phyloP scores from a whole-genome alignment of 2,888 invertebrate species.

The Linyphia triangularis region DNA sequence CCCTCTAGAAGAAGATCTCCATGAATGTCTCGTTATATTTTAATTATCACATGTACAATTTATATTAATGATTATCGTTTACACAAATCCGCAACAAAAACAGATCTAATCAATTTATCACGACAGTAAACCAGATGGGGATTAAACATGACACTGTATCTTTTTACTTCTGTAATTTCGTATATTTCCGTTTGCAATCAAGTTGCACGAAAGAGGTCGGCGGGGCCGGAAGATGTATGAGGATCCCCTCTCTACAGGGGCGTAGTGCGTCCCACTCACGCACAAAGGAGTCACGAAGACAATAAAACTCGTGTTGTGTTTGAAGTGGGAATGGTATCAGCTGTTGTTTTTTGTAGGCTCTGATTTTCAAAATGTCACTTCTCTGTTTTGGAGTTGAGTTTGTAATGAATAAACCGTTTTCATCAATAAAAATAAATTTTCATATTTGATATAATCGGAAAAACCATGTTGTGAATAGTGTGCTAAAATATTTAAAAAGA shows the following conservation, averaged over 20 bases:
- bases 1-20: no score
- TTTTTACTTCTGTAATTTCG: constrained; percentile 8
- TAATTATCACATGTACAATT: neutral
- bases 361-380: no score
- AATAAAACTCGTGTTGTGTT: neutral
- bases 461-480: no score
- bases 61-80: constrained; percentile 22
- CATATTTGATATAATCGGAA: no score
- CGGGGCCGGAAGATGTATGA: constrained; percentile 13
- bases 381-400: no score
- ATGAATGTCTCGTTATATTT: no score
- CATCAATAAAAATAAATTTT: no score
- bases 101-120: constrained; percentile 35
- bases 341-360: no score
- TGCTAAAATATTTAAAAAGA: no score
- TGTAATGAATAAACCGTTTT: no score
- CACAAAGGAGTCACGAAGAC: constrained; percentile 11
- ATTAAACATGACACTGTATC: constrained; percentile 30
- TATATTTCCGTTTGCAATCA: constrained; percentile 40
- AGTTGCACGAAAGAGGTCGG: constrained; percentile 49
- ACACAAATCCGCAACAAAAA: neutral
- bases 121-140: constrained; percentile 18
- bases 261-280: constrained; percentile 41
- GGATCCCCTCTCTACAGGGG: neutral
- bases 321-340: constrained; percentile 21